Conservation (phyloP, 2,888 invertebrate species). For the Nephrotoma guestfalica region DNA sequence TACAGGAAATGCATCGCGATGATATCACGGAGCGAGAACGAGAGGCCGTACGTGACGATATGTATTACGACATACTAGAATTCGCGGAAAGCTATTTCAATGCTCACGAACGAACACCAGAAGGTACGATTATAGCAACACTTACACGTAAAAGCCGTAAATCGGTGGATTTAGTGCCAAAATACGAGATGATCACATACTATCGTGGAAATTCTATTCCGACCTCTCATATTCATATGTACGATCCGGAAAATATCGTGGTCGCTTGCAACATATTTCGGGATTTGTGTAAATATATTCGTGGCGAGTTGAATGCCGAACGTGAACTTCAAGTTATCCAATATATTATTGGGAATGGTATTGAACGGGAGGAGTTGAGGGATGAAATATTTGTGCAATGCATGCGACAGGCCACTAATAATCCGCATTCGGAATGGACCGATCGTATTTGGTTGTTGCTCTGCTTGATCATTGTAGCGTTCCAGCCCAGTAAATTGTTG, state of each 20-base stretch:
- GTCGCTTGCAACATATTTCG: conserved; percentile 82
- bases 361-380: conserved; percentile 80
- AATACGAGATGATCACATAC: conserved; percentile 85
- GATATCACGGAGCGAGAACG: conserved; percentile 26
- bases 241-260: conserved; percentile 86
- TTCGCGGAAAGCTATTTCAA: conserved; percentile 92
- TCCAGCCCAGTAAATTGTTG: conserved; percentile 51
- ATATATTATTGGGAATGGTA: conserved; percentile 68
- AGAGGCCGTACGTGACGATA: conserved; percentile 35
- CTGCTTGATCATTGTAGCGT: conserved; percentile 80
- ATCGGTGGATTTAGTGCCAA: conserved; percentile 64
- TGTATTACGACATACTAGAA: conserved; percentile 70
- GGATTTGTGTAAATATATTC: conserved; percentile 81
- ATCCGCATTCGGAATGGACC: conserved; percentile 69
- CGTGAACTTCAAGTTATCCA: conserved; percentile 73
- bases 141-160: conserved; percentile 62
- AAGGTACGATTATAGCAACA: conserved; percentile 79
- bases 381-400: conserved; percentile 87
- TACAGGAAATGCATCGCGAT: conserved; percentile 61
- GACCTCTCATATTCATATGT: conserved; percentile 86
- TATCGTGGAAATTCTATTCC: conserved; percentile 79
- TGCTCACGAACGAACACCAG: conserved; percentile 69
- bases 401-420: conserved; percentile 77
- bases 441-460: conserved; percentile 80
- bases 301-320: conserved; percentile 74